These are phyloP conservation scores for Bufo bufo DNA, from an alignment of 2,113 vertebrate genomes.

Conservation along the genomic window DNA sequence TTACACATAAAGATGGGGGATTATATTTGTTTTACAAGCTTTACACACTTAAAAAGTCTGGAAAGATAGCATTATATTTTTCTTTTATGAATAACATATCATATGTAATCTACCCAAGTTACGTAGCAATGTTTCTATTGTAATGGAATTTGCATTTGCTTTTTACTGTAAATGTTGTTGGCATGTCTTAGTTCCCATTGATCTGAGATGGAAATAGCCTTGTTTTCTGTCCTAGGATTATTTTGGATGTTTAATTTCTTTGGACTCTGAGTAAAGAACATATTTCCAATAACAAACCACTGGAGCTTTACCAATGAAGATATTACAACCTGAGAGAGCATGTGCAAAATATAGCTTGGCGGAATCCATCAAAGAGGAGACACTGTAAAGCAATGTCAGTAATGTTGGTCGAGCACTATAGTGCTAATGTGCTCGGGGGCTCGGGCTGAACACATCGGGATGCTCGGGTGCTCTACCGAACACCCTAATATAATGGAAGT, in stretches of 20 bases:
- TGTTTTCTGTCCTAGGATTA: conserved; percentile 51
- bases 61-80: too few relatives aligned
- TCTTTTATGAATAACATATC: too few relatives aligned
- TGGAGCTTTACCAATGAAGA: conserved; percentile 27
- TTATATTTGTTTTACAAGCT: too few relatives aligned
- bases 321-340: not conserved
- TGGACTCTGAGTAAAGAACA: conserved; percentile 45
- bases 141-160: not conserved
- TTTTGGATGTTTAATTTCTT: conserved; percentile 48
- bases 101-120: too few relatives aligned
- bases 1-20: too few relatives aligned
- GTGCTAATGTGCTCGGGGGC: too few relatives aligned
- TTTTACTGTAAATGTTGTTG: not conserved
- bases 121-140: not conserved
- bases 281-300: conserved; percentile 29
- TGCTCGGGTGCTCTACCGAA: too few relatives aligned
- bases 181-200: not conserved
- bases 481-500: too few relatives aligned
- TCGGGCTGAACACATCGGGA: too few relatives aligned
- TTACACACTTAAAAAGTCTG: too few relatives aligned
- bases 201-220: conserved; percentile 33
- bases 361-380: not conserved
- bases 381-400: not conserved
- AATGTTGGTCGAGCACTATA: not conserved
- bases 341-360: conserved; percentile 30